Evolutionary conservation across 2,113 vertebrate species (phyloP), one percentile per base, ranked within the genome.

Genomic region (Trachemys scripta): DNA sequence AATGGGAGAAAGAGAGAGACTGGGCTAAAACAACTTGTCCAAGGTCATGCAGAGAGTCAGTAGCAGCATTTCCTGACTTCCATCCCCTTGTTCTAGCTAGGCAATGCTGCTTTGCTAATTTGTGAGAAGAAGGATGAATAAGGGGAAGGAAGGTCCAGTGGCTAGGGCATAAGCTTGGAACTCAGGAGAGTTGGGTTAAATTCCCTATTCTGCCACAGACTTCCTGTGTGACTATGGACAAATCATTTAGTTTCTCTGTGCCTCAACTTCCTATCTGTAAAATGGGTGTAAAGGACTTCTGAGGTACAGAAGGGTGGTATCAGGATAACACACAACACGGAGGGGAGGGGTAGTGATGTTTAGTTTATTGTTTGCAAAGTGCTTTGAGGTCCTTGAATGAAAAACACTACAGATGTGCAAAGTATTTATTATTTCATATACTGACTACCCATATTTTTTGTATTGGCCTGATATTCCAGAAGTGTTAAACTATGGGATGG

Each of bases 1-100:
- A 94, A 94, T 81, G 27, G 56, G 89, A 90, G 82, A 31, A 94
- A 84, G 29, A 90, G 85, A 89, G 12, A 0, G 13, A 90, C 10
- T 75, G 35, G 5, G 45, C 3, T 85, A 56, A 54, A 72, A 57
- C 49, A 25, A 82, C 19, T 12, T 94, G 1, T 50, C n/a, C 83
- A 83, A 85, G 80, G 75, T 91, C 59, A 65, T 1, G 0, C 19
- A 82, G 22, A 57, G 38, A 87, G 12, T 42, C 0, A 2, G 22
- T 25, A 87, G 5, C 29, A n/a, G 19, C 5, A 1, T 62, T 75
- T 31, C n/a, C 45, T 27, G 14, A 11, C 72, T 96, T 65, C 42
- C 6, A 13, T 20, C 8, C 13, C 29, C 11, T 16, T 80, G 4
- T 8, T 14, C 6, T 94, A 10, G 6, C 6, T 35, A 38, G 1